Percentiles rank a stretch among this genome's conserved stretches.
Conservation (phyloP, 2,113 vertebrate genomes). For the Ramphastos sulfuratus region DNA sequence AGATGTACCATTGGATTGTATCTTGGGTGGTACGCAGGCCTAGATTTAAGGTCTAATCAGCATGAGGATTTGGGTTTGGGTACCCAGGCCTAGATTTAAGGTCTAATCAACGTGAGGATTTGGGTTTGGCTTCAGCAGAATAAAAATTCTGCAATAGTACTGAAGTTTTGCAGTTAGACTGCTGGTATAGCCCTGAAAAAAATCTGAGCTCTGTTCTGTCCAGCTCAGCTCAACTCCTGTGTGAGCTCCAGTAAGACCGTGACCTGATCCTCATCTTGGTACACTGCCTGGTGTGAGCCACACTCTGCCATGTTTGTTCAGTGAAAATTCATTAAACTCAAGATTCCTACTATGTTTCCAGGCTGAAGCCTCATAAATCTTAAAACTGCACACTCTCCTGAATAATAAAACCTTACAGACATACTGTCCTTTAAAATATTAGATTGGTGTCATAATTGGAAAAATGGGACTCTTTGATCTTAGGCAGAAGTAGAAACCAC, state of each 20-base stretch:
- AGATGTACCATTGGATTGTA: background rate
- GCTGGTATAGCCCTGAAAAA: background rate
- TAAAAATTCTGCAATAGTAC: background rate
- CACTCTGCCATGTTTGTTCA: background rate
- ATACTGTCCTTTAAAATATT: background rate
- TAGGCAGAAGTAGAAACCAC: background rate
- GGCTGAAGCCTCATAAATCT: background rate
- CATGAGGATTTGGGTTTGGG: background rate
- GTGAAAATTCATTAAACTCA: background rate
- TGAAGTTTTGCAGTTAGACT: background rate
- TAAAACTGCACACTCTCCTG: background rate
- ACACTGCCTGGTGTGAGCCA: background rate
- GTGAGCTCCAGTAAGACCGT: background rate
- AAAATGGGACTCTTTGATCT: background rate
- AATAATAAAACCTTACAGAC: background rate
- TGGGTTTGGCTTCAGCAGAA: background rate
- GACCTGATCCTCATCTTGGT: background rate
- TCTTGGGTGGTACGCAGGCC: background rate
- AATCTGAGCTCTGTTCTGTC: background rate
- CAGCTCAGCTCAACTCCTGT: background rate
- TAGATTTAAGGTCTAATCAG: background rate
- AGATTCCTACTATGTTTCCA: background rate
- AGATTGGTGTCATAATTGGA: background rate
- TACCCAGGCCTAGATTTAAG: background rate
- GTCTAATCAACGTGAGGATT: background rate